Percentiles rank a stretch among this genome's conserved stretches.
phyloP scores from a whole-genome alignment of 2,113 vertebrate genomes.

The Holacanthus passer region DNA sequence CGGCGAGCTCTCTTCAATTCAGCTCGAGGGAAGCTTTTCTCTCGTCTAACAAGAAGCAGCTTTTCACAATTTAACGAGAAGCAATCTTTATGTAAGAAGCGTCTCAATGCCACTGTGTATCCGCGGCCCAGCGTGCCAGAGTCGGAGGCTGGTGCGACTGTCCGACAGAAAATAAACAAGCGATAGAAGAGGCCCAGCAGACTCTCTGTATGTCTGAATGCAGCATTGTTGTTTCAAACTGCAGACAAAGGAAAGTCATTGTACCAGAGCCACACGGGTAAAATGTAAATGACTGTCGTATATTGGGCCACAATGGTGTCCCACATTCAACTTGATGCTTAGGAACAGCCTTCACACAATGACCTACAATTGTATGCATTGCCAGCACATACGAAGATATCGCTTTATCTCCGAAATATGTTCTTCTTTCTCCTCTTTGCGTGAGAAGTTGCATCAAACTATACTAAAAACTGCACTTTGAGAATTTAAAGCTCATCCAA shows the following conservation, averaged over 20 bases:
- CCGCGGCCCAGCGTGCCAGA: conserved; percentile 8
- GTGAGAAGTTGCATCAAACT: not conserved
- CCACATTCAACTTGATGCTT: conserved; percentile 15
- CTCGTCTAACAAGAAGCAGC: conserved; percentile 55
- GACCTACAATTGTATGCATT: not conserved
- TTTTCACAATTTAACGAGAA: conserved; percentile 58
- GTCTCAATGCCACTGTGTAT: conserved; percentile 40
- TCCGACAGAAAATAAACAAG: conserved; percentile 48
- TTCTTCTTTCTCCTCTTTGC: not conserved
- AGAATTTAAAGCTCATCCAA: not conserved
- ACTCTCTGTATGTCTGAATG: conserved; percentile 36
- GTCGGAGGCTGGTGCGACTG: conserved; percentile 26
- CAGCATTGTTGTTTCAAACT: conserved; percentile 49
- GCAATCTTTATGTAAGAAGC: conserved; percentile 31
- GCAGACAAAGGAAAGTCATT: conserved; percentile 50
- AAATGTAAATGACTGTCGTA: conserved; percentile 43
- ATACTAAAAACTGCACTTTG: not conserved
- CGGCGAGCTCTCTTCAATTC: conserved; percentile 27
- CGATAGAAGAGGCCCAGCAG: conserved; percentile 39
- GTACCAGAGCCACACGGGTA: conserved; percentile 19
- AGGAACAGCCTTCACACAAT: conserved; percentile 14
- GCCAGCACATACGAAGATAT: not conserved
- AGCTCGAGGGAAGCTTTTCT: conserved; percentile 42
- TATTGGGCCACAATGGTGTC: conserved; percentile 14
- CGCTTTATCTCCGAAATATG: not conserved